These are phyloP conservation scores for Halichoeres trimaculatus DNA, from an alignment of 2,113 vertebrate genomes.

Conservation along the genomic window DNA sequence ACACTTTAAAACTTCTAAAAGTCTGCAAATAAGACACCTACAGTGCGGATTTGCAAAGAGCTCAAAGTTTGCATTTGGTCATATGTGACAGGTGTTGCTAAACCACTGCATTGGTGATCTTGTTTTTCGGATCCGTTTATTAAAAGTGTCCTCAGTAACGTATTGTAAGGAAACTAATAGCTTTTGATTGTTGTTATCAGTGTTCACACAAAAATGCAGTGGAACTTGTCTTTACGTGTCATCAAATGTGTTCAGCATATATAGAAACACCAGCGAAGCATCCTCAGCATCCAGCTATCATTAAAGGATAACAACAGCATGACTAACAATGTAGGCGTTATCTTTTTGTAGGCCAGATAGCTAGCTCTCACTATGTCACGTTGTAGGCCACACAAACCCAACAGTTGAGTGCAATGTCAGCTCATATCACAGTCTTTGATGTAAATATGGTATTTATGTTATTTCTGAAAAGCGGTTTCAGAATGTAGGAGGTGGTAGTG, in stretches of 20 bases:
- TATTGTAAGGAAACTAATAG: not conserved
- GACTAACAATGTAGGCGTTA: slow-evolving; percentile 26
- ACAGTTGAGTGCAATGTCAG: not conserved
- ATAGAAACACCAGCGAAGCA: not conserved
- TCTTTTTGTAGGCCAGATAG: slow-evolving; percentile 49
- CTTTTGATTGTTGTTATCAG: not conserved
- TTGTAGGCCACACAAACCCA: slow-evolving; percentile 27
- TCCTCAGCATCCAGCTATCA: not conserved
- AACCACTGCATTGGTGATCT: too few relatives aligned
- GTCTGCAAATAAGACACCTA: not conserved
- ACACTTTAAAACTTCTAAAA: not conserved
- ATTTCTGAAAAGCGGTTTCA: not conserved
- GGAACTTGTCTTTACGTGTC: not conserved
- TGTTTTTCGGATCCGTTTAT: not conserved
- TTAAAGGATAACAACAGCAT: not conserved
- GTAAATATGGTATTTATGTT: not conserved
- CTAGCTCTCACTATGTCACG: slow-evolving; percentile 23
- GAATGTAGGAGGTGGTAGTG: slow-evolving; percentile 6
- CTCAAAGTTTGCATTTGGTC: too few relatives aligned
- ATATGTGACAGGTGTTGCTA: too few relatives aligned
- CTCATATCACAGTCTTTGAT: not conserved
- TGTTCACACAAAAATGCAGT: not conserved
- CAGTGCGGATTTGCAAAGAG: not conserved
- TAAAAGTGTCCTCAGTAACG: not conserved
- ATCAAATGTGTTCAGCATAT: not conserved